Evolutionary conservation across 2,888 invertebrate genomes (phyloP), one percentile per base, ranked within the genome.

Genomic region (Colletes collaris): DNA sequence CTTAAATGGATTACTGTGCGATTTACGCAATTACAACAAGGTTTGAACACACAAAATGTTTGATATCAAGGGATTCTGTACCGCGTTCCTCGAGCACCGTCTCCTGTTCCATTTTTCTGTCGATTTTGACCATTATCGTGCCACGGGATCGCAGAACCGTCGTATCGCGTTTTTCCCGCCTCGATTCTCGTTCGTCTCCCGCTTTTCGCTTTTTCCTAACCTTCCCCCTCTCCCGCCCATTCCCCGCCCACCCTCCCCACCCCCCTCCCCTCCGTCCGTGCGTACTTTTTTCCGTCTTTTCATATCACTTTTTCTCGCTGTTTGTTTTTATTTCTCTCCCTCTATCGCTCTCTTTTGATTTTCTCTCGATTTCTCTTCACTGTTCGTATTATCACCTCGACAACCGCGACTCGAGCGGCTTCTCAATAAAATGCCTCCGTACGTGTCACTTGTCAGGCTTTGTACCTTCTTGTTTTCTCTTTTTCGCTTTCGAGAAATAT

Each of bases 341-440:
- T 46, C 59, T 68, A 16, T 40, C 16, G 16, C 50, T 73, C 69
- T 60, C 44, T 68, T 68, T 69, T 49, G 60, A n/a, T 35, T 46
- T 65, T 65, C 68, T 53, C 71, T 63, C 66, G 66, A 67, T 53
- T 65, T 62, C 56, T 67, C 60, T 40, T 83, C 64, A 59, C 56
- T 59, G 63, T 76, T 44, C 67, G 64, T 62, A 62, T 60, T 56
- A 80, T 78, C 62, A 76, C 66, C 76, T 83, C 72, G 73, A 72
- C 75, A 84, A 85, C 79, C 82, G 69, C 77, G 80, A 82, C 83
- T 83, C 85, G 85, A 89, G 87, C 84, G 86, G 90, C 89, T 93
- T 93, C 92, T 92, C 92, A 93, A 92, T 93, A 93, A 93, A 92
- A 92, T 92, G 92, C 93, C 92, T 91, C 92, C 92, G 92, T 91